Percentiles rank a stretch among this genome's conserved stretches.
These are phyloP conservation scores for Deroplatys truncata DNA, from an alignment of 2,888 invertebrate genomes.

Conservation along the genomic window DNA sequence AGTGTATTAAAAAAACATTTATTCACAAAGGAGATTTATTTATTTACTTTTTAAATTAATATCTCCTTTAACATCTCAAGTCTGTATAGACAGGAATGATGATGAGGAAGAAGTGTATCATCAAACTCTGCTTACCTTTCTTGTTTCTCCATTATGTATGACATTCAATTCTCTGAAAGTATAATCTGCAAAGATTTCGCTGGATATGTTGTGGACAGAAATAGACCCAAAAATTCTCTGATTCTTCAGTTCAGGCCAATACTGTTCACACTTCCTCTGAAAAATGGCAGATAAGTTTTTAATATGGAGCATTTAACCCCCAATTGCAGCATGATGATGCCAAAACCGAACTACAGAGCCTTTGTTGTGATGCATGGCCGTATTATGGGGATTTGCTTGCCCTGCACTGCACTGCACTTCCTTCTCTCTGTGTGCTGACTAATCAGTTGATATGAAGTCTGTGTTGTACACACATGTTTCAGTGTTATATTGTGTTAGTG, in stretches of 20 bases:
- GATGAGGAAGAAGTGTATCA: not conserved
- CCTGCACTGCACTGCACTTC: no score
- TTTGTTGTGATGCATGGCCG: no score
- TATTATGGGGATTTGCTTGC: no score
- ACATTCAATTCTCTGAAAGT: slow-evolving; percentile 3
- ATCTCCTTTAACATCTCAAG: no score
- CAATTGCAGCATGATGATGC: no score
- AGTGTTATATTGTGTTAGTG: no score
- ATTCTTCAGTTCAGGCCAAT: slow-evolving; percentile 49
- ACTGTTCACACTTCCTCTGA: slow-evolving; percentile 50
- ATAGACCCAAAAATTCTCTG: slow-evolving; percentile 41
- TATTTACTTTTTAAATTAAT: not conserved
- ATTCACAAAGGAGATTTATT: not conserved
- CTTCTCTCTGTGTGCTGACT: no score
- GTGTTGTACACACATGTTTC: no score
- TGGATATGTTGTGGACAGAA: slow-evolving; percentile 37
- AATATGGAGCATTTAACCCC: no score
- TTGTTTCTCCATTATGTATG: slow-evolving; percentile 35
- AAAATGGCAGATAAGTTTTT: slow-evolving; percentile 19
- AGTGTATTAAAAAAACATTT: slow-evolving; percentile 24
- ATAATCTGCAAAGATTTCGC: slow-evolving; percentile 15
- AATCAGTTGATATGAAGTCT: no score
- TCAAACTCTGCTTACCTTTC: slow-evolving; percentile 36
- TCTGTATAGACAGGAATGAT: no score
- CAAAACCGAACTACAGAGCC: no score